A percentile compares a stretch with the other conserved stretches of the same genome.
These are phyloP conservation scores for Zosterops pallidus DNA, from an alignment of 2,113 vertebrate species.

Conservation along the genomic window DNA sequence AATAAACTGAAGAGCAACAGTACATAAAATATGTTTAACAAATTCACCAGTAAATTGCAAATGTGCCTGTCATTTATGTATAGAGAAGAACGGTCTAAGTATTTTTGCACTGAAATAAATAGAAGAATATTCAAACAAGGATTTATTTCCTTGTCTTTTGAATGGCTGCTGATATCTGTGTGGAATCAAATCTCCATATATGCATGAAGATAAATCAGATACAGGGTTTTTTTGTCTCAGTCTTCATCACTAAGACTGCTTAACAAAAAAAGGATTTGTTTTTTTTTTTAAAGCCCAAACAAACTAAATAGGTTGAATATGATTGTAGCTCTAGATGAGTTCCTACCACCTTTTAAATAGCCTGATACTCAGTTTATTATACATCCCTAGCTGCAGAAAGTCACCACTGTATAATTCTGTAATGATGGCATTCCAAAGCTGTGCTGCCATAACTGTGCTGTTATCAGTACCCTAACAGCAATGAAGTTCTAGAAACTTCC, in stretches of 20 bases:
- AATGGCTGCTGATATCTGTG: background rate
- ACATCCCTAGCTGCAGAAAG: background rate
- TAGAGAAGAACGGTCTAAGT: background rate
- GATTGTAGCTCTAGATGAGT: background rate
- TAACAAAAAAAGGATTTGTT: background rate
- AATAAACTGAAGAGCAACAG: background rate
- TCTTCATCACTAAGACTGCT: background rate
- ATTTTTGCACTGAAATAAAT: background rate
- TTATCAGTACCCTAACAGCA: background rate
- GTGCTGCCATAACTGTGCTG: background rate
- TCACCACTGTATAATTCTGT: background rate
- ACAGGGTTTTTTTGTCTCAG: background rate
- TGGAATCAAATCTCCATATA: background rate
- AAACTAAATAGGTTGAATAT: background rate
- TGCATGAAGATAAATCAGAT: background rate
- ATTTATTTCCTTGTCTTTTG: background rate
- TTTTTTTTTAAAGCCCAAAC: background rate
- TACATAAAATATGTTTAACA: background rate
- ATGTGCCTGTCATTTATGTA: background rate
- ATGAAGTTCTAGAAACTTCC: background rate
- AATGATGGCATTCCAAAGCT: background rate
- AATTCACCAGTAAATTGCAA: background rate
- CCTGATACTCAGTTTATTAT: background rate
- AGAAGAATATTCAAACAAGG: background rate
- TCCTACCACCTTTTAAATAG: background rate